Percentiles rank a stretch among this genome's conserved stretches.
phyloP scores from a whole-genome alignment of 2,888 invertebrate species.

The Myopa testacea region DNA sequence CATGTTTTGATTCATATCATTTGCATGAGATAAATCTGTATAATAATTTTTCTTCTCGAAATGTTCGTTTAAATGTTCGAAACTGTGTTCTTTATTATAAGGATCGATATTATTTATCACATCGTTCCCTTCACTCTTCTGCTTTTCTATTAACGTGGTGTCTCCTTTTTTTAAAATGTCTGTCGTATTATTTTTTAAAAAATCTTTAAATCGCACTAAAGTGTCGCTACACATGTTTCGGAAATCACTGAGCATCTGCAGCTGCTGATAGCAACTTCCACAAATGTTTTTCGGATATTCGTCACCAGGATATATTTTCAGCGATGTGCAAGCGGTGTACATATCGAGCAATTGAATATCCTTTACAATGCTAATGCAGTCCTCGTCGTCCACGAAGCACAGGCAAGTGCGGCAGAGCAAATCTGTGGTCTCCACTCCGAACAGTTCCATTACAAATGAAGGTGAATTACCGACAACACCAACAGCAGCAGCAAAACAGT shows the following conservation, averaged over 20 bases:
- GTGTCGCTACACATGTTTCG: slow-evolving; percentile 24
- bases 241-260: slow-evolving; percentile 11
- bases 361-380: slow-evolving; percentile 12
- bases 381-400: slow-evolving; percentile 13
- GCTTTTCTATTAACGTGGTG: background rate
- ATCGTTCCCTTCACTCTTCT: background rate
- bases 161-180: slow-evolving; percentile 21
- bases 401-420: slow-evolving; percentile 30
- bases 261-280: slow-evolving; percentile 13
- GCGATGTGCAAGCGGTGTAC: slow-evolving; percentile 27
- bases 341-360: slow-evolving; percentile 20
- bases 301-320: slow-evolving; percentile 10
- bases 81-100: background rate
- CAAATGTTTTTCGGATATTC: slow-evolving; percentile 36
- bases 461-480: background rate
- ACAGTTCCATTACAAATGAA: slow-evolving; percentile 23
- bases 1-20: no score
- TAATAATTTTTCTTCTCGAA: no score
- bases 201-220: slow-evolving; percentile 26
- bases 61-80: no score
- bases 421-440: slow-evolving; percentile 1
- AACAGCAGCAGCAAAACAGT: slow-evolving; percentile 1
- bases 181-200: slow-evolving; percentile 3
- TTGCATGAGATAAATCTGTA: no score
- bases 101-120: background rate